phyloP scores from a whole-genome alignment of 2,797 vertebrate genomes.

The Emys orbicularis region DNA sequence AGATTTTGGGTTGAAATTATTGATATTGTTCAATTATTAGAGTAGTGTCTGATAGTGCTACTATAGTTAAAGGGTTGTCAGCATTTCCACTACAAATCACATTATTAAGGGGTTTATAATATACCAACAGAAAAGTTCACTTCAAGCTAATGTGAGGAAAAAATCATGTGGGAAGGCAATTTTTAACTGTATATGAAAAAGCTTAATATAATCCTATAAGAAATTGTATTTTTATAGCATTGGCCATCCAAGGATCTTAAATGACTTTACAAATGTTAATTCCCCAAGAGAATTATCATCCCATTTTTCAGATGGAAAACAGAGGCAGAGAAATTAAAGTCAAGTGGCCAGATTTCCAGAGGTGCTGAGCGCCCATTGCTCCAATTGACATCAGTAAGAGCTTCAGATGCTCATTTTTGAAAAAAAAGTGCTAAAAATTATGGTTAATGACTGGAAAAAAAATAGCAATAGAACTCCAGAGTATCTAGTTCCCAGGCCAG shows the following conservation, averaged over 20 bases:
- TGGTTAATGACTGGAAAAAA: background rate
- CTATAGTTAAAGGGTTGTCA: background rate
- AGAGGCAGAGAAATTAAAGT: fast-evolving
- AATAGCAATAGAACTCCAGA: background rate
- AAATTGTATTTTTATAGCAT: background rate
- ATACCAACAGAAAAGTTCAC: background rate
- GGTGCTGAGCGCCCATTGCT: background rate
- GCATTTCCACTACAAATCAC: slow-evolving; percentile 25
- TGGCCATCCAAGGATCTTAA: background rate
- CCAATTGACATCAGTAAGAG: background rate
- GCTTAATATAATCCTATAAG: fast-evolving
- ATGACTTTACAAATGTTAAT: background rate
- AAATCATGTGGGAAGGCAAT: background rate
- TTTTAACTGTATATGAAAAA: background rate
- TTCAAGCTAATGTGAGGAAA: background rate
- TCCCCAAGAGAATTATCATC: background rate
- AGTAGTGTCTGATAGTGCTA: background rate
- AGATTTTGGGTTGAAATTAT: slow-evolving; percentile 52
- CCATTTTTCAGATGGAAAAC: background rate
- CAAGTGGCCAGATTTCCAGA: background rate
- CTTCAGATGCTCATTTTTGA: background rate
- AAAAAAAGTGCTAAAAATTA: background rate
- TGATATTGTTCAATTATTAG: slow-evolving; percentile 56
- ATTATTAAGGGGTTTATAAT: background rate
- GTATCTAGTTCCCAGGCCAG: background rate